Conservation (phyloP, 2,113 vertebrate species). For the Arizona elegans region DNA sequence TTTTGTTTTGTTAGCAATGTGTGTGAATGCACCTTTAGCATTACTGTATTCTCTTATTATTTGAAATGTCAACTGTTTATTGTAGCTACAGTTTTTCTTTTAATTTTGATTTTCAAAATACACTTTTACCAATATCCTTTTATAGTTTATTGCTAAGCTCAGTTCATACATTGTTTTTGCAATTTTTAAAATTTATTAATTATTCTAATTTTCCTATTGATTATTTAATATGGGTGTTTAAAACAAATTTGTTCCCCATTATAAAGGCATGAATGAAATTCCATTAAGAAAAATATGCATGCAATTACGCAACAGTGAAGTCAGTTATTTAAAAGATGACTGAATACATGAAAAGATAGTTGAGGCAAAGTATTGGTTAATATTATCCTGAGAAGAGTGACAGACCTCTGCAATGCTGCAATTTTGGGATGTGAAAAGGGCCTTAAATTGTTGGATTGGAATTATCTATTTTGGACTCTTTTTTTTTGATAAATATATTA, state of each 20-base stretch:
- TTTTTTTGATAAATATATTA: too few species aligned
- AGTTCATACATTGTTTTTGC: not conserved
- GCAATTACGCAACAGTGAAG: too few species aligned
- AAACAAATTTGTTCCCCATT: not conserved
- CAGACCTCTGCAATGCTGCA: too few species aligned
- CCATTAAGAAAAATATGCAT: not conserved
- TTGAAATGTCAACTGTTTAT: not conserved
- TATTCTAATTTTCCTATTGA: not conserved
- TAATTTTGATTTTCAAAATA: not conserved
- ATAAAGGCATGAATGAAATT: not conserved
- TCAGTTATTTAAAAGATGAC: too few species aligned
- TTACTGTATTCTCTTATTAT: not conserved
- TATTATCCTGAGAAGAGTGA: too few species aligned
- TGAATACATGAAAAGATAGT: too few species aligned
- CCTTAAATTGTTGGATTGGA: too few species aligned
- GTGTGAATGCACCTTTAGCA: slow-evolving; percentile 1
- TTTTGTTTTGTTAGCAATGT: slow-evolving; percentile 19
- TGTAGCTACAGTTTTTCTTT: not conserved
- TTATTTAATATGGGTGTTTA: not conserved
- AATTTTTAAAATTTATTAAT: not conserved
- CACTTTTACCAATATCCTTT: not conserved
- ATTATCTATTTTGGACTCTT: too few species aligned
- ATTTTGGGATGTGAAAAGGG: too few species aligned
- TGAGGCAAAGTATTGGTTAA: too few species aligned
- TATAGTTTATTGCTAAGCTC: not conserved